These are phyloP conservation scores for Myzus persicae DNA, from an alignment of 1,140 invertebrate genomes.

Conservation along the genomic window DNA sequence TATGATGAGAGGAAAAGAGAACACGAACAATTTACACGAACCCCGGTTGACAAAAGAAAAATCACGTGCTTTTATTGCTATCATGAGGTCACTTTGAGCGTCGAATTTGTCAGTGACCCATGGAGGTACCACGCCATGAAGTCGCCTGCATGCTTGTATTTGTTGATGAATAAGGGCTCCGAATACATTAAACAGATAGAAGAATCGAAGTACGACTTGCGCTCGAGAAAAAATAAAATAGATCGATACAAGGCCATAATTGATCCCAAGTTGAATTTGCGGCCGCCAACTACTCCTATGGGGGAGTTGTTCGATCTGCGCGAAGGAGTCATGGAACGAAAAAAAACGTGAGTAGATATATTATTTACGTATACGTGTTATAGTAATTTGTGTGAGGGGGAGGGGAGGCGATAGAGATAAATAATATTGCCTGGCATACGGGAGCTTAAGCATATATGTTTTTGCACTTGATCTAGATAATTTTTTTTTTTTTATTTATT, in stretches of 20 bases:
- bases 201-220: not conserved
- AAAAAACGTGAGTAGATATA: not conserved
- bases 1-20: no score
- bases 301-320: not conserved
- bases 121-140: not conserved
- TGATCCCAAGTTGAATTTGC: not conserved
- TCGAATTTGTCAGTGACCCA: not conserved
- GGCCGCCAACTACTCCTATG: not conserved
- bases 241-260: not conserved
- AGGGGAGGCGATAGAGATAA: no score
- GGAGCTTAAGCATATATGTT: no score
- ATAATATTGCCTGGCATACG: no score
- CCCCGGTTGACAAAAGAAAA: accelerated
- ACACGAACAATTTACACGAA: no score
- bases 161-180: not conserved
- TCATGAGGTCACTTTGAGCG: not conserved
- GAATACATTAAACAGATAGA: not conserved
- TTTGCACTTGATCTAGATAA: no score
- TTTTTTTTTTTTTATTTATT: no score
- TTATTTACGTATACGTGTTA: no score
- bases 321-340: not conserved
- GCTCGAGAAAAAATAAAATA: not conserved
- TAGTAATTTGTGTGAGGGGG: not conserved
- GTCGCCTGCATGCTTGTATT: not conserved
- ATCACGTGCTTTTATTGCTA: not conserved